Evolutionary conservation across 2,888 invertebrate genomes (phyloP).

Genomic region (Conistra vaccinii): DNA sequence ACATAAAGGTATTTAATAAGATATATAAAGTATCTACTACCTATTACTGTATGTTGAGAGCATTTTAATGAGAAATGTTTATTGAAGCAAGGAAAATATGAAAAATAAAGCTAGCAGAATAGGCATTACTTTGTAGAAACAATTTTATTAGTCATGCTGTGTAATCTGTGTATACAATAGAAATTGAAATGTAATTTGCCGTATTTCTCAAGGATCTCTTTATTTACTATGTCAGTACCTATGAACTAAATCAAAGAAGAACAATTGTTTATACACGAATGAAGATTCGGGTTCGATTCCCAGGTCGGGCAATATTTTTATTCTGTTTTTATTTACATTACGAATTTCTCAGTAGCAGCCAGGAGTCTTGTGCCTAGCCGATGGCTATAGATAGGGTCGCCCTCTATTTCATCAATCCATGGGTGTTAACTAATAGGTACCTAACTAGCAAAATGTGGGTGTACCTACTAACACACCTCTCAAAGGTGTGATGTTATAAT

Average conservation of each 20-base stretch:
- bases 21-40: not conserved
- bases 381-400: not conserved
- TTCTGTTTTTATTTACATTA: not conserved
- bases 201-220: not conserved
- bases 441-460: not conserved
- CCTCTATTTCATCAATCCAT: not conserved
- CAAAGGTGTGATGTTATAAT: too few species aligned
- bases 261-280: not conserved
- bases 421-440: not conserved
- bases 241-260: not conserved
- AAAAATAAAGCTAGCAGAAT: not conserved
- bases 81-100: too few species aligned
- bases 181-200: slow-evolving; percentile 7
- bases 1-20: not conserved
- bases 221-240: not conserved
- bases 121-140: not conserved
- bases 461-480: slow-evolving; percentile 2
- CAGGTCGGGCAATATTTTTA: not conserved
- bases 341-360: not conserved
- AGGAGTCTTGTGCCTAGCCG: not conserved
- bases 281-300: not conserved
- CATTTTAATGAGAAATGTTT: too few species aligned
- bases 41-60: too few species aligned
- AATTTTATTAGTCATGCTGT: not conserved
- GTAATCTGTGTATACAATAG: not conserved